Base-by-base conservation (phyloP, 1,140 invertebrate genomes). In the Protaetia brevitarsis region DNA sequence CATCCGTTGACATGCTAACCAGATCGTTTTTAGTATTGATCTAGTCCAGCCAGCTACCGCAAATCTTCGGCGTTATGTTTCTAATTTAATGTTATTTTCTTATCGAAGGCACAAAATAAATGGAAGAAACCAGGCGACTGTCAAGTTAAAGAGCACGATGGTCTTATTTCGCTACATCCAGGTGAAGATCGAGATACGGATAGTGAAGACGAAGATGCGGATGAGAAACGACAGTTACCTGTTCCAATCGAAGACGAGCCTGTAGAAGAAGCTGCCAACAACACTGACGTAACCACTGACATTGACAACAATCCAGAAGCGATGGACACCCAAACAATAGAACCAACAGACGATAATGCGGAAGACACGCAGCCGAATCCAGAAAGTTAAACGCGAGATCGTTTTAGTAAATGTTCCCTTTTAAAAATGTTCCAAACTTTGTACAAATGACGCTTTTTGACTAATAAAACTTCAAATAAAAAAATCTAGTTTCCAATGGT, bases 111-210 rank as follows among this genome's bases (percentile, higher is more conserved):
- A 3, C 79, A 81, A 68, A 79, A 81, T 34, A 71, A 76, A 61
- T 85, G 83, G 82, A 72, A 80, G 23, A 81, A 84, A 71, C 80
- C 83, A 5, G 83, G 82, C 3, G 74, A 73, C 0, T 77, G 76
- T 60, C 72, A 77, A 69, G 69, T 69, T 21, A 74, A 74, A 41
- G 65, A 72, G 34, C 79, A 79, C 57, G 72, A 81, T 56, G 69
- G 71, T 10, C 72, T 76, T 31, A 71, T 79, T 5, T 75, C 80
- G 27, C 68, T 73, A 26, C 79, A 81, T 73, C 79, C 79, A 16
- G 80, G 77, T 26, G 77, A 74, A 65, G 80, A 81, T 65, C 66
- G 75, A 11, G 77, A 80, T 60, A 76, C 74, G 8, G 78, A 80
- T 63, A 79, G 77, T 72, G 79, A 81, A 66, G 76, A 77, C 67